Conservation (phyloP, 2,113 vertebrate species). For the Scomber japonicus region DNA sequence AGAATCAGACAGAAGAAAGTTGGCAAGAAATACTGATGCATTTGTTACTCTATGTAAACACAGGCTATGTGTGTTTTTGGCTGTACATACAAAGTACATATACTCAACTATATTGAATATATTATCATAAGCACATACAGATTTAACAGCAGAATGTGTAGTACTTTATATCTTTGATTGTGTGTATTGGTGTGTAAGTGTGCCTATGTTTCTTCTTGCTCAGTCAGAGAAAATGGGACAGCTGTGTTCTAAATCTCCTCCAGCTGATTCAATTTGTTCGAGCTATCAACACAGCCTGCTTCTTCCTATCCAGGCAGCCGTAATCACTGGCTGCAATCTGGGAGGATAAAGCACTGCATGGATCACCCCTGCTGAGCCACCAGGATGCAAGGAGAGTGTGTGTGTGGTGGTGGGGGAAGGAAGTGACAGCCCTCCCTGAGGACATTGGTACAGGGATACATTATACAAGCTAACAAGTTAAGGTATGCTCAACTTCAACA, state of each 20-base stretch:
- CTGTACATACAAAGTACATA: not conserved
- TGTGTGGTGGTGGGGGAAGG: conserved; percentile 20
- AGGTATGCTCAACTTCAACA: conserved; percentile 1
- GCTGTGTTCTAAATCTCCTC: conserved; percentile 83
- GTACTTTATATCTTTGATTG: conserved; percentile 6
- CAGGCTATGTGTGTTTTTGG: not conserved
- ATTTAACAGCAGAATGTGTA: conserved; percentile 13
- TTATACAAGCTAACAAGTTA: conserved; percentile 30
- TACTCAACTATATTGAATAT: not conserved
- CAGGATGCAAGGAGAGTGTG: conserved; percentile 48
- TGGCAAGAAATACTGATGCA: not conserved
- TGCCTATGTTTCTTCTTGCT: conserved; percentile 44
- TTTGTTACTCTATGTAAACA: not conserved
- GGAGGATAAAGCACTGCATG: conserved; percentile 76
- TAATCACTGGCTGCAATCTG: conserved; percentile 84
- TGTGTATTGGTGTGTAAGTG: not conserved
- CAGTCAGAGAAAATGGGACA: conserved; percentile 76
- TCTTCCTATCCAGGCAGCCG: conserved; percentile 66
- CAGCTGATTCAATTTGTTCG: conserved; percentile 84
- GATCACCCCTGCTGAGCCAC: conserved; percentile 71
- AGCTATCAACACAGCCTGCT: conserved; percentile 74
- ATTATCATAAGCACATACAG: not conserved
- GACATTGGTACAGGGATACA: conserved; percentile 24
- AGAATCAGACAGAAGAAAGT: conserved; percentile 16
- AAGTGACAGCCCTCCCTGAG: conserved; percentile 45